A percentile compares a stretch with the other conserved stretches of the same genome.
These are phyloP conservation scores for Drosophila serrata DNA, from an alignment of 1,140 invertebrate species.

Conservation along the genomic window DNA sequence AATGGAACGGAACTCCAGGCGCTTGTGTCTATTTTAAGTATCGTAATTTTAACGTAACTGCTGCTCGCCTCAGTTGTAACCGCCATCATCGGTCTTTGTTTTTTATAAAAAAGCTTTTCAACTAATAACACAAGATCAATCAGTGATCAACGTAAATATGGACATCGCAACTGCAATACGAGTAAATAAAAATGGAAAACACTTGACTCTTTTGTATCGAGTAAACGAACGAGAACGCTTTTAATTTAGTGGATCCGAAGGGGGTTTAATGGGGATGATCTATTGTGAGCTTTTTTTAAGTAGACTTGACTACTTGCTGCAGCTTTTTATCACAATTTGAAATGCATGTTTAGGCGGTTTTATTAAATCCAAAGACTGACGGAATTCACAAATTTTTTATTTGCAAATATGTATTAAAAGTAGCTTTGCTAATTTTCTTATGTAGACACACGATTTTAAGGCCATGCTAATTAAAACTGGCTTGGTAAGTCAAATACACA, in stretches of 20 bases:
- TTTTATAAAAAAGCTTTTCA: constrained; percentile 65
- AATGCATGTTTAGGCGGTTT: neutral
- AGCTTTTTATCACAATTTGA: neutral
- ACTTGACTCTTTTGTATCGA: constrained; percentile 67
- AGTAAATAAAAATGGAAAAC: constrained; percentile 68
- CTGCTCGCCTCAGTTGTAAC: constrained; percentile 56
- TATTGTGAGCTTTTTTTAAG: constrained; percentile 13
- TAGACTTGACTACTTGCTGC: neutral
- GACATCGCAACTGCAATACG: constrained; percentile 59
- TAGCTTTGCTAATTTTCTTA: constrained; percentile 3
- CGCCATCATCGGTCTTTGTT: constrained; percentile 64
- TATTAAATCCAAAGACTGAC: too few relatives aligned
- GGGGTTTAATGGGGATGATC: constrained; percentile 2
- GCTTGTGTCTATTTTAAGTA: constrained; percentile 46
- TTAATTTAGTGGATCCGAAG: constrained; percentile 7
- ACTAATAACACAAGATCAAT: constrained; percentile 42
- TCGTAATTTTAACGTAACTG: constrained; percentile 59
- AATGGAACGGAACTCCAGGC: constrained; percentile 1
- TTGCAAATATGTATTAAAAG: too few relatives aligned
- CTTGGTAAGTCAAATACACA: neutral
- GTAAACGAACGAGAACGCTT: constrained; percentile 42
- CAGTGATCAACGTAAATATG: constrained; percentile 50
- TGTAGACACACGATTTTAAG: neutral
- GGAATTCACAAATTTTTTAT: too few relatives aligned
- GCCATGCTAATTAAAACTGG: constrained; percentile 5